Percentiles rank a stretch among this genome's conserved stretches.
Evolutionary conservation across 2,113 vertebrate genomes (phyloP).

Genomic region (Vireo altiloquus): DNA sequence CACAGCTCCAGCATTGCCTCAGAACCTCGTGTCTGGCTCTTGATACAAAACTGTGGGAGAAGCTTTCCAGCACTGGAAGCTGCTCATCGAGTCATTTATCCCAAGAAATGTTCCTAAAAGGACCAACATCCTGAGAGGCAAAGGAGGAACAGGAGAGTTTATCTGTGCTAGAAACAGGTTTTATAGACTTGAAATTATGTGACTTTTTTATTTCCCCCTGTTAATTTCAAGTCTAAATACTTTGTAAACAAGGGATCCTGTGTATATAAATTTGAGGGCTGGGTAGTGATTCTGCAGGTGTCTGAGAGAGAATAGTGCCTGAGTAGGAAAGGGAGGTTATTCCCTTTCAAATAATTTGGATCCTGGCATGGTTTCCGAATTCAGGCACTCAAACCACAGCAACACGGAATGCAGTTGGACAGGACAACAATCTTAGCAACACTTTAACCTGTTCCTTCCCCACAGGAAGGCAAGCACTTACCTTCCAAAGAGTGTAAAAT

Average conservation of each 20-base stretch:
- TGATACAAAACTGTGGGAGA: neutral
- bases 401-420: neutral
- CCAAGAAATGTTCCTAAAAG: neutral
- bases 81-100: neutral
- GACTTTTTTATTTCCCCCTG: neutral
- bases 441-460: neutral
- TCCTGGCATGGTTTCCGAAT: neutral
- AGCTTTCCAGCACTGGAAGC: neutral
- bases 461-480: neutral
- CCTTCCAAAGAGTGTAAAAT: neutral
- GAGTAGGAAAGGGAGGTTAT: neutral
- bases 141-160: neutral
- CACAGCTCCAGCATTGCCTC: neutral
- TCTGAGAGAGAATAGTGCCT: neutral
- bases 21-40: neutral
- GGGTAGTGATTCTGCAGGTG: neutral
- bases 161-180: neutral
- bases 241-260: neutral
- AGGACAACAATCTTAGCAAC: neutral
- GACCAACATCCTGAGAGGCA: neutral
- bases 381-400: neutral
- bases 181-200: neutral
- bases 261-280: neutral
- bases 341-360: neutral
- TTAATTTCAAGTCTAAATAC: neutral